Base-by-base conservation (phyloP, 2,888 invertebrate species). In the Scotopteryx bipunctaria region DNA sequence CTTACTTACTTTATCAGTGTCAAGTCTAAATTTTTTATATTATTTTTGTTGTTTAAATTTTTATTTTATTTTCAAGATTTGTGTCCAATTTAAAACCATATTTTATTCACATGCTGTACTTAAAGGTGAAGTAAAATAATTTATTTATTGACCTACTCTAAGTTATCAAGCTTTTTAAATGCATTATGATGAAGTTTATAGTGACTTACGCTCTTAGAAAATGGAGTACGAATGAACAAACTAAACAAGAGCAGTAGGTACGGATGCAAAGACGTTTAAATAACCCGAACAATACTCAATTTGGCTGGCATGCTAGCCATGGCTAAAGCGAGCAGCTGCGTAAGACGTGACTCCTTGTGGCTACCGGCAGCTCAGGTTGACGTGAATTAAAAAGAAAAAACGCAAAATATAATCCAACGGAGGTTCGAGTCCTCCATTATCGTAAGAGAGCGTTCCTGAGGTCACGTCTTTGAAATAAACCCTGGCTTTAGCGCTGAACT, bases 241-340 rank as follows among this genome's bases (percentile, higher is more conserved):
- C 31, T 48, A 60, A 64, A 57, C 36, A 44, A 57, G 53, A 64
- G 41, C 23, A 61, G n/a, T n/a, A n/a, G 55, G 58, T 60, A 63
- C 58, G 54, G 45, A 50, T 49, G 49, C 57, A 61, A 52, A 46
- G 46, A 63, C 59, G 55, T 50, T 71, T 66, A 63, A 69, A 55
- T 65, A 74, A 71, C 64, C 52, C 56, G 64, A 73, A 71, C 67
- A 71, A 73, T 70, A 68, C 65, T 68, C 71, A 74, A 76, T 78
- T 78, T 73, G 67, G 69, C 60, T 62, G 61, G 67, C 68, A 65
- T 64, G 67, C 72, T 69, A 73, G n/a, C n/a, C n/a, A n/a, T n/a
- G n/a, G n/a, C n/a, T n/a, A n/a, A 78, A 67, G 64, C 60, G 65
- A 57, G 68, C 77, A 81, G 75, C 76, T 80, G 77, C 69, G 62